Conservation (phyloP, 2,888 invertebrate species). For the Mythimna impura region DNA sequence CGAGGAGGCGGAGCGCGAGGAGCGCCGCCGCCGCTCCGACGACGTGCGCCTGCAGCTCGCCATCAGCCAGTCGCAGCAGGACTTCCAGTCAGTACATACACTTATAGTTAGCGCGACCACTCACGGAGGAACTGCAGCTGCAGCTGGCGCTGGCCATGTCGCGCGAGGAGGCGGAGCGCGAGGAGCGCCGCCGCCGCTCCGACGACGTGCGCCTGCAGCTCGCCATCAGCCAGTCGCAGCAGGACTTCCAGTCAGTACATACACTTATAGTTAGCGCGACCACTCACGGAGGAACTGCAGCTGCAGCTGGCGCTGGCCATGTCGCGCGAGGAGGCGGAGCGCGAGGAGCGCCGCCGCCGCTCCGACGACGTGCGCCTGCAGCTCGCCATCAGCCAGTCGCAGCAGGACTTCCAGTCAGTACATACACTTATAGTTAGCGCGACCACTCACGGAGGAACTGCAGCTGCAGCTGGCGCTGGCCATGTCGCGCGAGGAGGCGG, state of each 20-base stretch:
- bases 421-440: no score
- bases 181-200: conserved; percentile 97
- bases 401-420: conserved; percentile 97
- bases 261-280: conserved; percentile 98
- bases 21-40: conserved; percentile 97
- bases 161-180: conserved; percentile 99
- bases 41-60: conserved; percentile 99
- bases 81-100: conserved; percentile 96
- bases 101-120: conserved; percentile 98
- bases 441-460: conserved; percentile 99
- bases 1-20: conserved; percentile 99
- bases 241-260: conserved; percentile 97
- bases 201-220: conserved; percentile 99
- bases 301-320: conserved; percentile 99
- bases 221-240: conserved; percentile 98
- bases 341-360: conserved; percentile 97
- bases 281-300: conserved; percentile 99
- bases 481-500: conserved; percentile 99
- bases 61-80: conserved; percentile 97
- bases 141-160: conserved; percentile 99
- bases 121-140: conserved; percentile 98
- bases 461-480: conserved; percentile 99
- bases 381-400: conserved; percentile 98
- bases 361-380: conserved; percentile 99
- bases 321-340: conserved; percentile 99